Base-by-base conservation (phyloP, 1,140 invertebrate species). In the Patella vulgata region DNA sequence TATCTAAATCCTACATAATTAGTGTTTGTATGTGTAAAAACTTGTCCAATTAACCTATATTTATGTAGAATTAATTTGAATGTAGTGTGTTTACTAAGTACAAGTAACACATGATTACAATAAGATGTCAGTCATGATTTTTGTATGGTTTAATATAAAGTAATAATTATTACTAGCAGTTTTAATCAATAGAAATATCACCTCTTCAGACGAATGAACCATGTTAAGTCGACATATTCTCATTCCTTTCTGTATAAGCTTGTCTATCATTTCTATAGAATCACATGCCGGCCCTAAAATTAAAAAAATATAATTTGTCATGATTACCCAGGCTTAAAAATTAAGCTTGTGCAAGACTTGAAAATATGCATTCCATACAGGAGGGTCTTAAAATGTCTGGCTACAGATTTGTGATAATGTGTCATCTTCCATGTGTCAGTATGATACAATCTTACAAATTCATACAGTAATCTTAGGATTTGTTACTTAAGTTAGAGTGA, bases 231-330 rank as follows among this genome's bases (percentile, higher is more conserved):
- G 89, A 11, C 95, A 96, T 66, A 98, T 91, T 74, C 97, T 98
- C 96, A 99, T 98, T 27, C 97, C 97, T 11, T 92, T 93, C 72
- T 92, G 90, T 85, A 99, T 96, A 94, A 99, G 96, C 74, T 96
- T 88, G 74, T 93, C 91, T 28, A 99, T 83, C 77, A 90, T 92
- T 39, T 90, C 90, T 0, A 93, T 90, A 58, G 90, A 89, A 43
- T 90, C 87, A 19, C 94, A 97, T 3, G 90, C 94, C 1, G 96
- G 97, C 19, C 95, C 91, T 91, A 75, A 47, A 74, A 21, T n/a
- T 19, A 44, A 40, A 6, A 28, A 31, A 60, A 43, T 40, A 21
- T 43, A 48, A 25, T 28, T 31, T 6, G 19, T 28, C 14, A 28
- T 17, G 27, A 12, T 12, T 42, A 21, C 5, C 9, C 17, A 44